Evolutionary conservation across 2,113 vertebrate genomes (phyloP).

Genomic region (Eulemur macaco): DNA sequence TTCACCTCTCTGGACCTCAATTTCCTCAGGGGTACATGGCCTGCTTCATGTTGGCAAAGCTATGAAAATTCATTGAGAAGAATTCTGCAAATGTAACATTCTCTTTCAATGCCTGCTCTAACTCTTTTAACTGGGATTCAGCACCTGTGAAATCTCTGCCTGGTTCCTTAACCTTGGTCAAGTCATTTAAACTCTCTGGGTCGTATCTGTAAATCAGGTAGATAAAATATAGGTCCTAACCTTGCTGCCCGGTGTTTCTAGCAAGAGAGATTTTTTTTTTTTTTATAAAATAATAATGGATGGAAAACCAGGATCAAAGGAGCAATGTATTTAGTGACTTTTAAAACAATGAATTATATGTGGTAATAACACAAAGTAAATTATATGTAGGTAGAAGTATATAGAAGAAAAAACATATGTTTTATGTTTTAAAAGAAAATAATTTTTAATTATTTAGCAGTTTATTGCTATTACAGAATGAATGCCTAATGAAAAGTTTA

Average conservation of each 20-base stretch:
- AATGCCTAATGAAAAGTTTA: background rate
- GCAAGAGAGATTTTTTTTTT: background rate
- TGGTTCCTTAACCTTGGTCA: background rate
- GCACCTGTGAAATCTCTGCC: slow-evolving; percentile 20
- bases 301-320: background rate
- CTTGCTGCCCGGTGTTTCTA: background rate
- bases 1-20: slow-evolving; percentile 31
- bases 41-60: background rate
- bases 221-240: background rate
- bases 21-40: background rate
- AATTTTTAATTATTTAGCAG: background rate
- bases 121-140: background rate
- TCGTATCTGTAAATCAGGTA: background rate
- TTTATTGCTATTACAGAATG: background rate
- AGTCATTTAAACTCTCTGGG: background rate
- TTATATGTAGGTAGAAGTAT: background rate
- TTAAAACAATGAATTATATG: background rate
- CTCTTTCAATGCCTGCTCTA: background rate
- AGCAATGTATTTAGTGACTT: background rate
- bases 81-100: slow-evolving; percentile 14
- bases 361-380: background rate
- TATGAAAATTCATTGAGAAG: slow-evolving; percentile 45
- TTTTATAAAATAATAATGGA: background rate
- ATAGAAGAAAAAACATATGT: background rate
- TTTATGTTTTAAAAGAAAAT: slow-evolving; percentile 24